Evolutionary conservation across 1,140 invertebrate species (phyloP), one percentile per base, ranked within the genome.

Genomic region (Hestina assimilis): DNA sequence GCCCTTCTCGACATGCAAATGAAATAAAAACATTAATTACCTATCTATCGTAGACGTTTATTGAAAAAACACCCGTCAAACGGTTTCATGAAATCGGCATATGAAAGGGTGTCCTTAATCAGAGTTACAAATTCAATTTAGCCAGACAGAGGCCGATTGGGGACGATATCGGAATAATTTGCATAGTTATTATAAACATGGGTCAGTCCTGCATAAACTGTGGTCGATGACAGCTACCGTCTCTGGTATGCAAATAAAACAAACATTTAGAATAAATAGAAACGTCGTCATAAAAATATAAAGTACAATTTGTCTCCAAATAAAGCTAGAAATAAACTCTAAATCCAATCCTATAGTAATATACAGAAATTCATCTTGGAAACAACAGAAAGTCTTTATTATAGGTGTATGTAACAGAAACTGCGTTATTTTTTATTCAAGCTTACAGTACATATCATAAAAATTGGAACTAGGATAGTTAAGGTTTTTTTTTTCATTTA

Each of bases 101-200:
- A 72, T 76, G 71, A 73, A 83, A 78, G 72, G 70, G 72, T 71
- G 59, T 58, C 68, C 66, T 84, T 85, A 87, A 87, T 83, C 75
- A 75, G 75, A 83, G 81, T 78, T 84, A 84, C 81, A 82, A 84
- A 87, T 84, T 87, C 68, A 84, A 84, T 84, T 84, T 79, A 66
- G 61, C 62, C 64, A 58, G 66, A 57, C 69, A 63, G 58, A 65
- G 53, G 51, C 66, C 71, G 72, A 81, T 81, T 78, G 75, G 75
- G 76, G 70, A 66, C 61, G 72, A 61, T 83, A 84, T 83, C 73
- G 70, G 72, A 76, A 79, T 79, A 77, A 87, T 87, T 87, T 84
- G 80, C 81, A 84, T 87, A 82, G 79, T 80, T 84, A 87, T 87
- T 83, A 79, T 84, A 84, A 79, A 82, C 81, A 84, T 72, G 76